Conservation (phyloP, 1,140 invertebrate species). For the Drosophila azteca region DNA sequence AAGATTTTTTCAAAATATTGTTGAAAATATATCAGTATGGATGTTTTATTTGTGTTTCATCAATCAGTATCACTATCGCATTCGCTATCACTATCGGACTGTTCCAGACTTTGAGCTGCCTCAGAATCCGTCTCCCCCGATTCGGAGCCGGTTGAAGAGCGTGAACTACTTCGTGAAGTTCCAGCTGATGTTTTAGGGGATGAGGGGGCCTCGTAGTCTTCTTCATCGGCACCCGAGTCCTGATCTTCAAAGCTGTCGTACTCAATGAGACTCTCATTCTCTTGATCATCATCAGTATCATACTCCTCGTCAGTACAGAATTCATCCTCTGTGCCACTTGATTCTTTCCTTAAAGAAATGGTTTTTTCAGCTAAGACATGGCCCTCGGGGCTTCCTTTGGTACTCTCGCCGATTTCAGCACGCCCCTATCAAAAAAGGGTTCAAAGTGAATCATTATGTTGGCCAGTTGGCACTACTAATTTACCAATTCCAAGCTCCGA, state of each 20-base stretch:
- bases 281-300: constrained; percentile 1
- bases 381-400: no score
- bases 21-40: no score
- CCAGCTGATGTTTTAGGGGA: neutral
- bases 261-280: neutral
- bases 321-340: neutral
- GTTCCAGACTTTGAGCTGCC: neutral
- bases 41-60: neutral
- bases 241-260: constrained; percentile 11
- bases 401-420: neutral
- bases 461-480: neutral
- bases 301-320: neutral
- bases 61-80: constrained; percentile 31
- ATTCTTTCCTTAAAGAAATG: no score
- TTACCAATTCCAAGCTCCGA: constrained; percentile 18
- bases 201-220: neutral
- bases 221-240: constrained; percentile 1
- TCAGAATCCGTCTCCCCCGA: constrained; percentile 9
- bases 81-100: constrained; percentile 11
- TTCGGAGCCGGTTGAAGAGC: constrained; percentile 7
- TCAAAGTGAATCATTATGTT: neutral
- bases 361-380: no score
- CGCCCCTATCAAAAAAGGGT: neutral
- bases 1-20: neutral
- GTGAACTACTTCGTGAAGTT: constrained; percentile 13